These are phyloP conservation scores for Sphaerophoria rueppellii DNA, from an alignment of 2,888 invertebrate genomes.

Conservation along the genomic window DNA sequence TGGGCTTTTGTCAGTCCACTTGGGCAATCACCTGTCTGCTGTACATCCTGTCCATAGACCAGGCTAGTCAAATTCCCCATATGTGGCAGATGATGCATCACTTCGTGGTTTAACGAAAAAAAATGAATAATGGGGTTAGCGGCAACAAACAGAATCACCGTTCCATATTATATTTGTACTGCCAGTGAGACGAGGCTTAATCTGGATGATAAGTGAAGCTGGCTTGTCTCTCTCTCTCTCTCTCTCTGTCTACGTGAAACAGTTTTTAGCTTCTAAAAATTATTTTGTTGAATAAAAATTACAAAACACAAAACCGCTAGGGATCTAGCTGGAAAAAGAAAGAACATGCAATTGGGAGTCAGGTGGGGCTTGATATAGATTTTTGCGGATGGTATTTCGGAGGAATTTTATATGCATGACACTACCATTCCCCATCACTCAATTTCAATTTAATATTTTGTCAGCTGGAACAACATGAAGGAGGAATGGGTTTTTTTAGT, in stretches of 20 bases:
- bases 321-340: no score
- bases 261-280: conserved; percentile 3
- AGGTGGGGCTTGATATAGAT: not conserved
- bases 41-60: conserved; percentile 10
- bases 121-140: conserved; percentile 33
- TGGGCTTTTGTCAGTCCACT: conserved; percentile 40
- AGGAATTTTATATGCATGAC: conserved; percentile 44
- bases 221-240: not conserved
- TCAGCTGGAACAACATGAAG: conserved; percentile 51
- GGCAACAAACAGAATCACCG: conserved; percentile 5
- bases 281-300: conserved; percentile 40
- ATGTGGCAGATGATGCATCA: conserved; percentile 37
- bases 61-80: not conserved
- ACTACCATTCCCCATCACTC: conserved; percentile 39
- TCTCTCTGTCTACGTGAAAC: not conserved
- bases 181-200: conserved; percentile 4
- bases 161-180: conserved; percentile 16
- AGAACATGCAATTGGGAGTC: no score
- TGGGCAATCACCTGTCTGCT: conserved; percentile 36
- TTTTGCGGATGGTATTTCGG: not conserved
- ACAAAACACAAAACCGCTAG: conserved; percentile 9
- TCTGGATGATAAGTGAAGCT: not conserved
- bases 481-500: conserved; percentile 15
- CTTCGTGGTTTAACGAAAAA: conserved; percentile 39
- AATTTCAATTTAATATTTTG: conserved; percentile 55